Evolutionary conservation across 2,113 vertebrate species (phyloP).

Genomic region (Equus przewalskii): DNA sequence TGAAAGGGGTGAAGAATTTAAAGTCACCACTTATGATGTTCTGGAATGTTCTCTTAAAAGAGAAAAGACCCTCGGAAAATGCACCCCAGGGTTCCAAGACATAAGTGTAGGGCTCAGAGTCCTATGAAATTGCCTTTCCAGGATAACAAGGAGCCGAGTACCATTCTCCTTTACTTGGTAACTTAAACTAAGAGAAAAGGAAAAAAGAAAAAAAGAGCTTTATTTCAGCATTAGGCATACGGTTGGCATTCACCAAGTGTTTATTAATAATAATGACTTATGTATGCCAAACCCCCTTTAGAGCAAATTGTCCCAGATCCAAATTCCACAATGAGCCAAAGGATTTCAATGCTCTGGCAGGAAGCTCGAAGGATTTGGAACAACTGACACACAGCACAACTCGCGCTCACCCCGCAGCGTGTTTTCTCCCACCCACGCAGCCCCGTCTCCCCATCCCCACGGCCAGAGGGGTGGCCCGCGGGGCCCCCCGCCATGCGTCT

Average conservation of each 20-base stretch:
- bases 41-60: conserved; percentile 60
- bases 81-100: background rate
- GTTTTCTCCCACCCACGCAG: background rate
- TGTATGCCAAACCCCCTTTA: conserved; percentile 66
- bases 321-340: conserved; percentile 52
- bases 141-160: background rate
- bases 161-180: conserved; percentile 3
- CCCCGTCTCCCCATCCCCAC: background rate
- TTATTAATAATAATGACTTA: conserved; percentile 80
- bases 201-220: background rate
- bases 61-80: conserved; percentile 53
- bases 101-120: background rate
- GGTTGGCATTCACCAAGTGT: conserved; percentile 66
- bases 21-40: background rate
- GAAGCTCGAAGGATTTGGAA: conserved; percentile 44
- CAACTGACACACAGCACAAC: background rate
- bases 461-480: background rate
- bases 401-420: background rate
- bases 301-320: conserved; percentile 67
- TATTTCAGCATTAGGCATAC: conserved; percentile 59
- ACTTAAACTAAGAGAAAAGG: background rate
- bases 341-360: conserved; percentile 63
- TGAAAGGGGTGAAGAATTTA: conserved; percentile 44
- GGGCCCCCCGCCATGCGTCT: background rate
- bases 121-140: background rate